Base-by-base conservation (phyloP, 2,888 invertebrate species). In the Aleiodes testaceus region DNA sequence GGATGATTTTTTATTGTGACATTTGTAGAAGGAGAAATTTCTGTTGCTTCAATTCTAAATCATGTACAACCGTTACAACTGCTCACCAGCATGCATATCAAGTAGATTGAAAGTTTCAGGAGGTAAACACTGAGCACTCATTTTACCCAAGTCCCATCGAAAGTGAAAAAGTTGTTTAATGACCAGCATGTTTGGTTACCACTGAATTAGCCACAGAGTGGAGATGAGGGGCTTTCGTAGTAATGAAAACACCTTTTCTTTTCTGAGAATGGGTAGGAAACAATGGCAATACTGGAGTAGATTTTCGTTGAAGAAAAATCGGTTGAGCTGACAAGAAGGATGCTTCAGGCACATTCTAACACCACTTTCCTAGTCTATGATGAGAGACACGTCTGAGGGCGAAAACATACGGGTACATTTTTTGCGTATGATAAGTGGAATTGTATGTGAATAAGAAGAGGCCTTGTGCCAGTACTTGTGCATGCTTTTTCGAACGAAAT, bases 111-210 rank as follows among this genome's bases (percentile, higher is more conserved):
- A 68, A 63, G 18, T 42, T 36, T 36, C 42, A 42, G 9, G 14
- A 55, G 36, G 36, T 26, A 52, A 50, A 16, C 65, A 65, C 14
- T 69, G 44, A 55, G 30, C 16, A 65, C 45, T 42, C 47, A 65
- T n/a, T n/a, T n/a, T n/a, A n/a, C n/a, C n/a, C 65, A 36, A 61
- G 42, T 11, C 26, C 30, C 47, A 55, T 55, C 18, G 9, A 65
- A 53, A 16, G 47, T 55, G n/a, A 55, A 65, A 55, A 65, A 30
- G 45, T 63, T 44, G 44, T 63, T 78, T 84, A 85, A 85, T 84
- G 84, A 84, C 85, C 85, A 80, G 76, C 85, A 85, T 85, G 79
- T 83, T 83, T 82, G 78, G 77, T 78, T 81, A 80, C 81, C 82
- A 79, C 75, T 74, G 77, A 76, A 79, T 78, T 78, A 76, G 77